Base-by-base conservation (phyloP, 1,140 invertebrate genomes). In the Copidosoma floridanum region DNA sequence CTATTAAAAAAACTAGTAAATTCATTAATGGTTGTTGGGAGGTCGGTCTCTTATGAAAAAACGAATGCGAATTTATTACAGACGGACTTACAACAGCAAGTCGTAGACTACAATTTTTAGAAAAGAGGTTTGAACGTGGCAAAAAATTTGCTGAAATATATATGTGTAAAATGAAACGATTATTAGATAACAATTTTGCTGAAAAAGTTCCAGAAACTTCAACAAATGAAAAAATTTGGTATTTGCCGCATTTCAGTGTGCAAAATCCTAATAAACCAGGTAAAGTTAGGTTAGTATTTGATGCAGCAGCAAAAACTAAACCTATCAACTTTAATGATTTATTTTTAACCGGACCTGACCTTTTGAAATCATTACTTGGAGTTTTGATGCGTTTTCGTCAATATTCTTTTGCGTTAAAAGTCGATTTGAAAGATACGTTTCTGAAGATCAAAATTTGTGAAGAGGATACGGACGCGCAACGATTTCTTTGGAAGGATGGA, bases 381-480 rank as follows among this genome's bases (percentile, higher is more conserved):
- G 24, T 48, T 27, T 27, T 48, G 10, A 23, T 48, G 14, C 1
- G 46, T 3, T 48, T 48, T 27, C 46, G 46, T 1, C 64, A 71
- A 48, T 58, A 65, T 10, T 71, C 69, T 55, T 50, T 78, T 12
- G 74, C 68, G 63, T 48, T 63, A 16, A 55, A 52, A 18, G 46
- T 26, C 10, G 35, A 66, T 26, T 46, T 51, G 3, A 35, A 16
- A 11, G 27, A 32, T 18, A 35, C 37, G 26, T 51, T 51, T 21
- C 12, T 51, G 29, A 23, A 24, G 2, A n/a, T 51, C 7, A 38
- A 37, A 11, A 11, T 52, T 2, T 3, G 16, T 1, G 20, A 52
- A 38, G 18, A 38, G 14, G 50, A 52, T 52, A 2, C 37, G 1
- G 51, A 27, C 6, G 51, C 51, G 4, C 37, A 41, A 54, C 14